Conservation (phyloP, 2,797 vertebrate genomes). For the Eleutherodactylus coqui region DNA sequence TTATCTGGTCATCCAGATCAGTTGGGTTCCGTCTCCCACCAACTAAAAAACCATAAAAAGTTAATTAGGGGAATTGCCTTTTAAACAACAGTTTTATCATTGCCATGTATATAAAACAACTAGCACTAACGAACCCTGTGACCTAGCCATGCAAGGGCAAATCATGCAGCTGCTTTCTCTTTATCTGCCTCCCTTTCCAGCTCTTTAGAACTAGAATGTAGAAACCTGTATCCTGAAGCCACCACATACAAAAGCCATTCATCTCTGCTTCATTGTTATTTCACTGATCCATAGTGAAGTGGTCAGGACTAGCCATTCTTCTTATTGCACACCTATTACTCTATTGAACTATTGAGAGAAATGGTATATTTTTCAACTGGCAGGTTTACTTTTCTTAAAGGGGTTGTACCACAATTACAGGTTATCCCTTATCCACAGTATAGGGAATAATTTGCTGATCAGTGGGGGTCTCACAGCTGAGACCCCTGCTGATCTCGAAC, state of each 20-base stretch:
- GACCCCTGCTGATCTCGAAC: too few relatives aligned
- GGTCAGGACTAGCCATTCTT: conserved; percentile 5
- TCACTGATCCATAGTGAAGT: conserved; percentile 4
- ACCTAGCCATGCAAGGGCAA: conserved; percentile 2
- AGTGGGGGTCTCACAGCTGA: too few relatives aligned
- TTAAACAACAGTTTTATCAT: background rate
- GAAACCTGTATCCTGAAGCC: background rate
- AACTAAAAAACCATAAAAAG: background rate
- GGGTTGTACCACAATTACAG: too few relatives aligned
- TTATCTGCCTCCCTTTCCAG: background rate
- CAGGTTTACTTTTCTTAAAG: conserved; percentile 9
- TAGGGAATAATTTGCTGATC: too few relatives aligned
- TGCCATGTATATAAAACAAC: background rate
- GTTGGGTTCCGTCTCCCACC: background rate
- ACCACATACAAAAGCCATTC: conserved; percentile 6
- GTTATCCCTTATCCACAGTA: too few relatives aligned
- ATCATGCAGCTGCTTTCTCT: conserved; percentile 25
- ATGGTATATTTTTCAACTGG: background rate
- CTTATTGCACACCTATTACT: background rate
- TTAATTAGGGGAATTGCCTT: background rate
- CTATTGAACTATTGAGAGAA: conserved; percentile 19
- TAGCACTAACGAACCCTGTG: background rate
- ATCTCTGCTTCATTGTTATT: background rate
- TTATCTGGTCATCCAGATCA: background rate
- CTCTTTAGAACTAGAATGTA: background rate